Evolutionary conservation across 2,113 vertebrate genomes (phyloP), one percentile per base, ranked within the genome.

Genomic region (Entomyzon cyanotis): DNA sequence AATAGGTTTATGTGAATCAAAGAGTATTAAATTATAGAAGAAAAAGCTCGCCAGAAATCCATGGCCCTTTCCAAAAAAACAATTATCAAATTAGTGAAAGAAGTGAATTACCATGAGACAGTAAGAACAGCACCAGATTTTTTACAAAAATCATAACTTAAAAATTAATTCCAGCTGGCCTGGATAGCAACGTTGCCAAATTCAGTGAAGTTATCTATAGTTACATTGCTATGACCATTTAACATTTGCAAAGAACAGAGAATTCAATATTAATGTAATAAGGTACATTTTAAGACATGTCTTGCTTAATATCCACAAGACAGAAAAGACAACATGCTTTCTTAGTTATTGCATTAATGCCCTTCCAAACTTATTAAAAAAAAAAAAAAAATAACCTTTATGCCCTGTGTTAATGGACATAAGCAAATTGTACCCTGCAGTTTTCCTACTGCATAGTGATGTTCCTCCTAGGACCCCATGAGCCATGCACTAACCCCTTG

Each of bases 81-180:
- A 87, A 73, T 91, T 87, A 91, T 91, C 68, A 87, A 89, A 94
- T 85, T 87, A 95, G 50, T 41, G 37, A 92, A 89, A 90, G 52
- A n/a, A 93, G 33, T 84, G 42, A 90, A 75, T 92, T 80, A 81
- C 25, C 27, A 63, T 50, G 25, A 73, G 75, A 42, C 67, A 79
- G 49, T 46, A 75, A 79, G 37, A 89, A 83, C 59, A 16, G 8
- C 7, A 84, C 82, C 60, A 60, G 68, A 81, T 52, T 37, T 68
- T 55, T 78, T 77, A 60, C 33, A 81, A 86, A 91, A 95, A 74
- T 75, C 35, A 42, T 81, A 86, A 71, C 71, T 49, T 65, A 47
- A 86, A 90, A 91, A 96, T 93, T 74, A 84, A 64, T 89, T 94
- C 76, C 93, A 92, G 62, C 56, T 84, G 76, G 91, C 47, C 53